A percentile compares a stretch with the other conserved stretches of the same genome.
These are phyloP conservation scores for Andricus quercusramuli DNA, from an alignment of 2,888 invertebrate species.

Conservation along the genomic window DNA sequence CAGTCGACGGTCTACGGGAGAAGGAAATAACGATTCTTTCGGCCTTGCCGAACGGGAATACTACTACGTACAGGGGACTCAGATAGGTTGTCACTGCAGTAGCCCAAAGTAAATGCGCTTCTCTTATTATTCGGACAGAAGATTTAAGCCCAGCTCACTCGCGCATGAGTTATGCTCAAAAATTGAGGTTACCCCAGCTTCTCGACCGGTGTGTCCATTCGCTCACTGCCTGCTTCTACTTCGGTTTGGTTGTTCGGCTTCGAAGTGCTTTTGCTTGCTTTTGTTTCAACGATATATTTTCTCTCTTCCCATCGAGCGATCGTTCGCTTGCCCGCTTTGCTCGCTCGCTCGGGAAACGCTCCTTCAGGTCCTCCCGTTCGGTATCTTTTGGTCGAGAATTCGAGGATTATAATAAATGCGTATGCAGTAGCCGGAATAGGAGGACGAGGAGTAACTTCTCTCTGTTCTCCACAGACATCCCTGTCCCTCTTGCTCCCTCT, in stretches of 20 bases:
- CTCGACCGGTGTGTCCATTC: conserved; percentile 27
- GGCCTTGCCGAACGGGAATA: conserved; percentile 68
- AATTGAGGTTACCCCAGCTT: conserved; percentile 37
- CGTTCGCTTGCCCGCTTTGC: neutral
- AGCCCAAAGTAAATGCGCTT: conserved; percentile 72
- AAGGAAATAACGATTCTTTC: conserved; percentile 71
- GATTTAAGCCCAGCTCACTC: conserved; percentile 70
- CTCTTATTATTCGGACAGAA: conserved; percentile 74
- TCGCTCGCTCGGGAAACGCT: conserved; percentile 49
- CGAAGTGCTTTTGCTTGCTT: conserved; percentile 62
- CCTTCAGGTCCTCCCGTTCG: conserved; percentile 44
- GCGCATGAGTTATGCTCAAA: conserved; percentile 73
- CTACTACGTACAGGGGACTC: conserved; percentile 57
- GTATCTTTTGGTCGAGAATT: conserved; percentile 66
- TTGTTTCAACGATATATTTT: conserved; percentile 70
- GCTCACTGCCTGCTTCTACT: conserved; percentile 5
- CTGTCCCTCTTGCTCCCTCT: conserved; percentile 17
- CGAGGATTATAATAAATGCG: conserved; percentile 73
- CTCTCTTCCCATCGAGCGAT: conserved; percentile 63
- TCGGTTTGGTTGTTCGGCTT: conserved; percentile 13
- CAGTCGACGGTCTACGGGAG: conserved; percentile 59
- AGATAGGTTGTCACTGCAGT: conserved; percentile 72
- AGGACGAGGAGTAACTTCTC: conserved; percentile 12
- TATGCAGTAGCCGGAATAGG: conserved; percentile 66
- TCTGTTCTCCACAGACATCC: neutral